Evolutionary conservation across 1,140 invertebrate genomes (phyloP).

Genomic region (Acarapis woodi): DNA sequence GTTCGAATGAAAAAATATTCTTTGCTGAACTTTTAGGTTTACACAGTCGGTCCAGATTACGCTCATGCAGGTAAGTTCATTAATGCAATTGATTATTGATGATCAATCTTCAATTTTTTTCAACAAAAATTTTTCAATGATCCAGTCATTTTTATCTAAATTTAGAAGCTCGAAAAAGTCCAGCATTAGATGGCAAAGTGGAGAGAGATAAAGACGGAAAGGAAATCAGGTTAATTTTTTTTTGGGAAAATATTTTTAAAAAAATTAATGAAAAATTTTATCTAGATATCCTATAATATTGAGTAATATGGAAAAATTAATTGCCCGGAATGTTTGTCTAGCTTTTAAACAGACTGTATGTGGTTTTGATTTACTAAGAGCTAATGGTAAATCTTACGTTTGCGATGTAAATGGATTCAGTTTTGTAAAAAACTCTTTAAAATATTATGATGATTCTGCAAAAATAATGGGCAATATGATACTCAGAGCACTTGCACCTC

Average conservation of each 20-base stretch:
- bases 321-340: slow-evolving; percentile 69
- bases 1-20: no score
- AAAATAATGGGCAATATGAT: slow-evolving; percentile 90
- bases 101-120: no score
- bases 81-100: no score
- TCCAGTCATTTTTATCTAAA: no score
- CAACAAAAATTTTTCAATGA: no score
- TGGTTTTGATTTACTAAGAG: slow-evolving; percentile 89
- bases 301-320: slow-evolving; percentile 90
- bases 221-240: slow-evolving; percentile 93
- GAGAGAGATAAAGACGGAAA: slow-evolving; percentile 84
- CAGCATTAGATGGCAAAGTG: slow-evolving; percentile 89
- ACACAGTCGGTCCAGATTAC: slow-evolving; percentile 88
- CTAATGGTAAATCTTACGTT: slow-evolving; percentile 92
- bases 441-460: slow-evolving; percentile 98
- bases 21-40: slow-evolving; percentile 26
- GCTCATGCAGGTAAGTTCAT: no score
- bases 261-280: slow-evolving; percentile 91
- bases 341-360: slow-evolving; percentile 63
- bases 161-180: slow-evolving; percentile 95
- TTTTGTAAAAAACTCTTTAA: slow-evolving; percentile 97
- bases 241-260: slow-evolving; percentile 88
- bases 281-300: slow-evolving; percentile 75
- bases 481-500: slow-evolving; percentile 63
- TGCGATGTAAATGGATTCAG: slow-evolving; percentile 99